phyloP scores from a whole-genome alignment of 2,888 invertebrate species.

The Macroteleia sp. region DNA sequence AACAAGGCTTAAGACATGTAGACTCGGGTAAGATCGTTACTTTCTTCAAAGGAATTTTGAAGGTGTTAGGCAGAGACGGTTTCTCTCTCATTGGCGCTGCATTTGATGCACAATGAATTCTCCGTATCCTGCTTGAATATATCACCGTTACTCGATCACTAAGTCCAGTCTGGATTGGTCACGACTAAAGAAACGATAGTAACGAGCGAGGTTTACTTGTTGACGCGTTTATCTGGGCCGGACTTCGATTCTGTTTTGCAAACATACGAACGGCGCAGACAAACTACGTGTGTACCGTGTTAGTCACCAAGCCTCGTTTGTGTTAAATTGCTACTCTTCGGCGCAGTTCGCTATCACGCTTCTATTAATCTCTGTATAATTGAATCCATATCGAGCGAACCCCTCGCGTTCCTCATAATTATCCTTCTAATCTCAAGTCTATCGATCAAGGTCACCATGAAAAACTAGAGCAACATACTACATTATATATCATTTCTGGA shows the following conservation, averaged over 20 bases:
- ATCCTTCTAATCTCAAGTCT: conserved; percentile 64
- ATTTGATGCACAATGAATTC: conserved; percentile 46
- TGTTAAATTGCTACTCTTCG: conserved; percentile 71
- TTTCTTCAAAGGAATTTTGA: conserved; percentile 52
- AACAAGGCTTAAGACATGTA: background rate
- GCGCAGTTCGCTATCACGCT: conserved; percentile 69
- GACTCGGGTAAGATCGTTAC: conserved; percentile 3
- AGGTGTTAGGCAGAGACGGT: conserved; percentile 24
- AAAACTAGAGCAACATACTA: conserved; percentile 28
- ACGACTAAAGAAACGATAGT: conserved; percentile 75
- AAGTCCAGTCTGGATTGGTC: conserved; percentile 67
- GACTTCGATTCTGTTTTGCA: no score
- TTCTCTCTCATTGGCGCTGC: conserved; percentile 53
- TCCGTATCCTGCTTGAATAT: conserved; percentile 61
- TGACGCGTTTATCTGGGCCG: conserved; percentile 70
- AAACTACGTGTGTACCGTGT: no score
- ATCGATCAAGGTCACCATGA: conserved; percentile 30
- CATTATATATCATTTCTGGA: conserved; percentile 6
- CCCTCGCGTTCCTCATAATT: conserved; percentile 68
- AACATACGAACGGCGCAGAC: no score
- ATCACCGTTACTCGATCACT: conserved; percentile 69
- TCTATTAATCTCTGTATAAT: conserved; percentile 80
- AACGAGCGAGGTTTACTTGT: conserved; percentile 70
- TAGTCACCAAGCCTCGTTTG: conserved; percentile 30
- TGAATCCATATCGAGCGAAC: conserved; percentile 77